Percentiles rank a stretch among this genome's conserved stretches.
These are phyloP conservation scores for Metopia argyrocephala DNA, from an alignment of 2,888 invertebrate genomes.

Conservation along the genomic window DNA sequence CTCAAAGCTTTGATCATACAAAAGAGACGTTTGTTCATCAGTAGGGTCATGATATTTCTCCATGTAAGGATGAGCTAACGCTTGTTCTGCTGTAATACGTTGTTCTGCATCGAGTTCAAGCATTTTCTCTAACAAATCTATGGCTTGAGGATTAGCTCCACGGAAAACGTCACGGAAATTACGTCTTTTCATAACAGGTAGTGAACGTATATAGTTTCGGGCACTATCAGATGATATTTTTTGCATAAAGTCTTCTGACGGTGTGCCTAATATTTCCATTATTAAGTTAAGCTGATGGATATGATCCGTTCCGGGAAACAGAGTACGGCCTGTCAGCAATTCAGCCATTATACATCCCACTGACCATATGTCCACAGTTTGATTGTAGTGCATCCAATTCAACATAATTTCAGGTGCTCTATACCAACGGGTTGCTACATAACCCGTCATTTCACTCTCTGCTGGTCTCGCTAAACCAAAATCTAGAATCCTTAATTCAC, in stretches of 20 bases:
- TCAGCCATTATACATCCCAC: constrained; percentile 99
- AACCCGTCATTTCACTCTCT: constrained; percentile 99
- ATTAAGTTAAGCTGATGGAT: constrained; percentile 99
- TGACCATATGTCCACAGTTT: constrained; percentile 99
- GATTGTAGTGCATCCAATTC: constrained; percentile 99
- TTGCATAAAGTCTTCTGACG: constrained; percentile 93
- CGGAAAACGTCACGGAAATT: constrained; percentile 94
- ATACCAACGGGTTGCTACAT: constrained; percentile 96
- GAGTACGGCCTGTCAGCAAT: constrained; percentile 92
- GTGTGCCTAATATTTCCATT: constrained; percentile 97
- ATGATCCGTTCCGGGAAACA: constrained; percentile 99
- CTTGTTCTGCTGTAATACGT: constrained; percentile 87
- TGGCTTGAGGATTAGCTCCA: constrained; percentile 95
- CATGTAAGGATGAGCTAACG: constrained; percentile 82
- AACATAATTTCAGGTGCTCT: constrained; percentile 99
- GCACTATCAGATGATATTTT: constrained; percentile 99
- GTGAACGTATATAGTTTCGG: constrained; percentile 94
- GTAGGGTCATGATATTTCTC: constrained; percentile 97
- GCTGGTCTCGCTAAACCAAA: constrained; percentile 98
- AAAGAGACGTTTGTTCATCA: constrained; percentile 93
- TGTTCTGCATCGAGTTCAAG: constrained; percentile 96
- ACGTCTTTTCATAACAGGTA: constrained; percentile 90
- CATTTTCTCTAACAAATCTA: constrained; percentile 96
- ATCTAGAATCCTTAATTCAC: constrained; percentile 98
- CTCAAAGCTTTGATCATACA: constrained; percentile 97